Percentiles rank a stretch among this genome's conserved stretches.
Conservation (phyloP, 2,888 invertebrate species). For the Phyllotreta cruciferae region DNA sequence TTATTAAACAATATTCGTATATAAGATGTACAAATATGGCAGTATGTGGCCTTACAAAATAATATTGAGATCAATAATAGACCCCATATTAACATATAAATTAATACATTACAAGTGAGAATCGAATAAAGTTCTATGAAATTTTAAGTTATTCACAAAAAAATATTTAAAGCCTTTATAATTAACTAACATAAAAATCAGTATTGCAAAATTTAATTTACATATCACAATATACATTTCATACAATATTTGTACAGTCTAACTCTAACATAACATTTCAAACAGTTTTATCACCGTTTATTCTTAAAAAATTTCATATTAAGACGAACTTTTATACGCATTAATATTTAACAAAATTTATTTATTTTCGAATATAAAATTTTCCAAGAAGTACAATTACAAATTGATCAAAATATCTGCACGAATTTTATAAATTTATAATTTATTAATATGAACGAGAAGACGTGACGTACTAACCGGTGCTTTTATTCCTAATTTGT, state of each 20-base stretch:
- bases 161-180: slow-evolving; percentile 51
- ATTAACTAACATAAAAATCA: slow-evolving; percentile 38
- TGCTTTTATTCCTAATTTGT: no score
- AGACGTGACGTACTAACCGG: no score
- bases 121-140: slow-evolving; percentile 36
- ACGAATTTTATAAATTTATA: no score
- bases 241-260: slow-evolving; percentile 40
- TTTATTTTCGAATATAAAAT: slow-evolving; percentile 20
- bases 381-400: neutral
- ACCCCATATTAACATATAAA: slow-evolving; percentile 41
- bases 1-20: slow-evolving; percentile 41
- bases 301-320: slow-evolving; percentile 8
- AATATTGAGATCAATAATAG: slow-evolving; percentile 45
- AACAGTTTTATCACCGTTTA: slow-evolving; percentile 10
- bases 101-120: slow-evolving; percentile 37
- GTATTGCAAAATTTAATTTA: slow-evolving; percentile 47
- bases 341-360: neutral
- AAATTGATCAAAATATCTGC: no score
- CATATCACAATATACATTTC: slow-evolving; percentile 54
- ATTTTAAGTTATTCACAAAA: slow-evolving; percentile 42
- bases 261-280: slow-evolving; percentile 9
- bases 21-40: slow-evolving; percentile 48
- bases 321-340: neutral
- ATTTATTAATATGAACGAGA: slow-evolving; percentile 7
- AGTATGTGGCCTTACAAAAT: slow-evolving; percentile 46